Evolutionary conservation across 2,797 vertebrate species (phyloP).

Genomic region (Salarias fasciatus): DNA sequence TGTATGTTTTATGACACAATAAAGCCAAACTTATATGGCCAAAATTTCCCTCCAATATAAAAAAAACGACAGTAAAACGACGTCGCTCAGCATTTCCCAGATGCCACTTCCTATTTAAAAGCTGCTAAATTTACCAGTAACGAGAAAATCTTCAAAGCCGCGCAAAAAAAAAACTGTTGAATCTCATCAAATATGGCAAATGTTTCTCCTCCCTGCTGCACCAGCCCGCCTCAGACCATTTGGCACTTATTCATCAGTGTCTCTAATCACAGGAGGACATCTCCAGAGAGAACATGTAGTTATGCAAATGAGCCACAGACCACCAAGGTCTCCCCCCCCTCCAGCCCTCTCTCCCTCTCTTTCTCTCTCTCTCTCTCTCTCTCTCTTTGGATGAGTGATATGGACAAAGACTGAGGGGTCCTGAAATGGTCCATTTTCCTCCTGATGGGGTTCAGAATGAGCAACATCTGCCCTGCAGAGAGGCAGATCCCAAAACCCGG

Average conservation of each 20-base stretch:
- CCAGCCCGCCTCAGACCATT: constrained; percentile 6
- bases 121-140: neutral
- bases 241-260: constrained; percentile 5
- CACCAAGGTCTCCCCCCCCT: constrained; percentile 17
- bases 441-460: constrained; percentile 75
- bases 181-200: neutral
- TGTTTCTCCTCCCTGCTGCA: neutral
- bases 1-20: neutral
- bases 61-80: neutral
- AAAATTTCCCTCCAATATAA: neutral
- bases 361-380: constrained; percentile 23
- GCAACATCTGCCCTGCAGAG: constrained; percentile 79
- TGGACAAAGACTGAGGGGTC: constrained; percentile 58
- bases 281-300: constrained; percentile 30
- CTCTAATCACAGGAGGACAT: constrained; percentile 36
- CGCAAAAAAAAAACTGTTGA: too few species aligned
- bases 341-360: constrained; percentile 26
- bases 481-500: constrained; percentile 59
- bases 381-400: constrained; percentile 47
- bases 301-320: constrained; percentile 53
- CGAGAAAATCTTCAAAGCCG: neutral
- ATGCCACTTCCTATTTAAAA: neutral
- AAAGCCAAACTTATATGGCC: neutral
- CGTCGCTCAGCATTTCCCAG: too few species aligned
- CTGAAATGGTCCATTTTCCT: constrained; percentile 77